These are phyloP conservation scores for Microtus ochrogaster DNA, from an alignment of 2,113 vertebrate species.

Conservation along the genomic window DNA sequence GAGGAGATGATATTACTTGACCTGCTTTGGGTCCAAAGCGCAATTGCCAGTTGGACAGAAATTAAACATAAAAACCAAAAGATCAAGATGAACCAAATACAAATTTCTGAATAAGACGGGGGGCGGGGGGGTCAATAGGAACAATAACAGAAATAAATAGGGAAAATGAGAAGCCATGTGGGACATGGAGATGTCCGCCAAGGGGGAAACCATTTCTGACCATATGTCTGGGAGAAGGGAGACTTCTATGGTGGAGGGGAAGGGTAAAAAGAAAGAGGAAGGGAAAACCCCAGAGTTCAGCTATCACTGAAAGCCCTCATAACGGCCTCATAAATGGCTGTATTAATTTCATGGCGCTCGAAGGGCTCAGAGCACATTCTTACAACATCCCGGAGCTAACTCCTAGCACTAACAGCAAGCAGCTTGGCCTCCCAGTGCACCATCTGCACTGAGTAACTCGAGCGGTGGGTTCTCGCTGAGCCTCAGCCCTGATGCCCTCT, in stretches of 20 bases:
- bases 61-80: background rate
- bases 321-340: background rate
- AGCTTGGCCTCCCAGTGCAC: background rate
- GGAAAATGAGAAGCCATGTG: background rate
- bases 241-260: background rate
- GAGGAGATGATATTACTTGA: no score
- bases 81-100: background rate
- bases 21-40: background rate
- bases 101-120: background rate
- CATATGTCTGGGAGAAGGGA: background rate
- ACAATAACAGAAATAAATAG: background rate
- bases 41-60: background rate
- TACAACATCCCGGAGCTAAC: background rate
- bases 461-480: background rate
- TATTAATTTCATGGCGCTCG: constrained; percentile 15
- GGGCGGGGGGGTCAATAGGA: background rate
- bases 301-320: background rate
- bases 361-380: background rate
- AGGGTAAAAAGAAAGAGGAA: background rate
- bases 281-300: background rate
- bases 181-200: background rate
- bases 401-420: background rate
- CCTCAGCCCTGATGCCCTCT: background rate
- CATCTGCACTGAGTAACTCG: background rate
- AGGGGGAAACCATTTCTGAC: constrained; percentile 19